phyloP scores from a whole-genome alignment of 2,113 vertebrate species.

The Marmota monax region DNA sequence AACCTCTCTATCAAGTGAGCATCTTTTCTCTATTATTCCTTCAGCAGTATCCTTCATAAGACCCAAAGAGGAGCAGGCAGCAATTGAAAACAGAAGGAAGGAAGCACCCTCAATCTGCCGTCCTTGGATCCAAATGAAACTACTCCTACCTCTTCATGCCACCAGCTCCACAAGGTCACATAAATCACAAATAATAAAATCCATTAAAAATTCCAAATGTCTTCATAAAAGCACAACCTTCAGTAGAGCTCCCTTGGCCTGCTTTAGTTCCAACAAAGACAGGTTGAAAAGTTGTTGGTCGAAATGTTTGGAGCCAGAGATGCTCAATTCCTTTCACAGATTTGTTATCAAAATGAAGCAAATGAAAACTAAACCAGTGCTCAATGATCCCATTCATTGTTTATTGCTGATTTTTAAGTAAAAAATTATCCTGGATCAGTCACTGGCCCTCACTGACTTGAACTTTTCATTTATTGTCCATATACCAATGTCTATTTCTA shows the following conservation, averaged over 20 bases:
- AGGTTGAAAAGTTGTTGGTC: not conserved
- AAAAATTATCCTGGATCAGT: not conserved
- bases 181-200: conserved; percentile 8
- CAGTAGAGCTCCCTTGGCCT: not conserved
- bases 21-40: conserved; percentile 24
- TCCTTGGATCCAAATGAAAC: not conserved
- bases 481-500: not conserved
- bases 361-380: not conserved
- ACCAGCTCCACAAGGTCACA: not conserved
- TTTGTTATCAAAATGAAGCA: not conserved
- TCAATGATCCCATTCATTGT: not conserved
- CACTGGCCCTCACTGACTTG: not conserved
- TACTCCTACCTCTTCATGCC: not conserved
- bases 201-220: not conserved
- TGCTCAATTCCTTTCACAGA: not conserved
- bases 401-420: not conserved
- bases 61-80: not conserved
- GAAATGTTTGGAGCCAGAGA: not conserved
- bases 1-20: conserved; percentile 46
- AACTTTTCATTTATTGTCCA: not conserved
- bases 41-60: conserved; percentile 21
- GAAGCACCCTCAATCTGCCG: not conserved
- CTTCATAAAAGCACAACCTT: not conserved
- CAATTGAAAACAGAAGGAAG: conserved; percentile 42
- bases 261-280: not conserved